Base-by-base conservation (phyloP, 2,797 vertebrate genomes). In the Coluber constrictor region DNA sequence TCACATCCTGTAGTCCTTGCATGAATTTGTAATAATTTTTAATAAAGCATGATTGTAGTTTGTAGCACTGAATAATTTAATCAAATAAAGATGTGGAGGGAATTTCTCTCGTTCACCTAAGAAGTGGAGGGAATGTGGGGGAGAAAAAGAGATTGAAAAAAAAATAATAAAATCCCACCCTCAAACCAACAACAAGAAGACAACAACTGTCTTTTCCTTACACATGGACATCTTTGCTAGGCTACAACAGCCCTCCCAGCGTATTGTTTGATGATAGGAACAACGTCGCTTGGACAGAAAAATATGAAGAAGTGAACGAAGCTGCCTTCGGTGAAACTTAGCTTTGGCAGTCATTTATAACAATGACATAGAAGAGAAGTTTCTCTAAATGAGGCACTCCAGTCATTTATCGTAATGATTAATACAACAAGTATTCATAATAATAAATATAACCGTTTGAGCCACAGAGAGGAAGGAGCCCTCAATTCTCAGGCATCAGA, bases 401-500 rank as follows among this genome's bases (percentile, higher is more conserved):
- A 99, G 98, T 99, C 98, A 99, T 99, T 99, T 99, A 99, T 99
- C 98, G 98, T 99, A 98, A 98, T 99, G 99, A 99, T 99, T 99
- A 99, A 99, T 99, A 99, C 98, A 99, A 99, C 99, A 99, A 98
- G 98, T 99, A 99, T 99, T 99, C 98, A 98, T 98, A 99, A 99
- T 99, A 99, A 99, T 99, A 99, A 99, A 99, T 99, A 99, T 99
- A 96, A 96, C 98, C 97, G 98, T 97, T 98, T 97, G 96, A 95
- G 96, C 96, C 95, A 96, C 9, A 94, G 57, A 16, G 15, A 32
- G 93, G 95, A 92, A 93, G 95, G 95, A 97, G 97, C 95, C 95
- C 87, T 92, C 96, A 96, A 97, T 97, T 97, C 96, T 96, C 1
- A 0, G 95, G 94, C 92, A 90, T 93, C 0, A 13, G 79, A 95